These are phyloP conservation scores for Agrotis puta DNA, from an alignment of 2,888 invertebrate species.

Conservation along the genomic window DNA sequence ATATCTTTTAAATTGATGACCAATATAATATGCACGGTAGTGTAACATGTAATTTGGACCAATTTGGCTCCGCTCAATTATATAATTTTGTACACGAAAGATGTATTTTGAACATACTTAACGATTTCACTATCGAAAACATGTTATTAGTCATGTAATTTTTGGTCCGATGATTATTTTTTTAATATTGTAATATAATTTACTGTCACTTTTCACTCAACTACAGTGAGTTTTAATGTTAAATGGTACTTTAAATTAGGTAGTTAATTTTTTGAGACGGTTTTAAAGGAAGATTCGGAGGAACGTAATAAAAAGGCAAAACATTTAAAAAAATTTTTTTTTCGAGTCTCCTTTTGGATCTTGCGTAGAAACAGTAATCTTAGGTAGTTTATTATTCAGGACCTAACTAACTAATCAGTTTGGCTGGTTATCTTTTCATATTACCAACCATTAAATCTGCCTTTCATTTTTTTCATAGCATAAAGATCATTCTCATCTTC, in stretches of 20 bases:
- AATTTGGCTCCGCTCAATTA: conserved; percentile 62
- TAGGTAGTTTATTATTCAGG: neutral
- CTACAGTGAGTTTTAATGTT: neutral
- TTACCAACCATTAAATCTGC: neutral
- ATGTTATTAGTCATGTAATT: conserved; percentile 55
- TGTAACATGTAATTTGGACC: conserved; percentile 64
- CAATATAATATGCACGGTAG: conserved; percentile 48
- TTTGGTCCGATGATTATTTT: conserved; percentile 43
- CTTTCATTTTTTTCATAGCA: neutral
- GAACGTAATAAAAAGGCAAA: neutral
- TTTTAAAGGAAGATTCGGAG: neutral
- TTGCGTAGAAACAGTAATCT: too few relatives aligned
- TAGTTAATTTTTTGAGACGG: neutral
- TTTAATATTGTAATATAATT: conserved; percentile 28
- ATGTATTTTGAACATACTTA: conserved; percentile 59
- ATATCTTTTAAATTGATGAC: conserved; percentile 51
- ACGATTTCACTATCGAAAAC: conserved; percentile 52
- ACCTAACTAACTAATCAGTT: neutral
- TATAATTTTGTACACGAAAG: conserved; percentile 62
- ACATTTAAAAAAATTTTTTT: neutral
- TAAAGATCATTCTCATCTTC: neutral
- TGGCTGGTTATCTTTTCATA: neutral
- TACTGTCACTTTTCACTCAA: conserved; percentile 40
- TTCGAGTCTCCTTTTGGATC: too few relatives aligned
- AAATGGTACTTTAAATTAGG: neutral